Evolutionary conservation across 2,797 vertebrate species (phyloP), one percentile per base, ranked within the genome.

Genomic region (Alca torda): DNA sequence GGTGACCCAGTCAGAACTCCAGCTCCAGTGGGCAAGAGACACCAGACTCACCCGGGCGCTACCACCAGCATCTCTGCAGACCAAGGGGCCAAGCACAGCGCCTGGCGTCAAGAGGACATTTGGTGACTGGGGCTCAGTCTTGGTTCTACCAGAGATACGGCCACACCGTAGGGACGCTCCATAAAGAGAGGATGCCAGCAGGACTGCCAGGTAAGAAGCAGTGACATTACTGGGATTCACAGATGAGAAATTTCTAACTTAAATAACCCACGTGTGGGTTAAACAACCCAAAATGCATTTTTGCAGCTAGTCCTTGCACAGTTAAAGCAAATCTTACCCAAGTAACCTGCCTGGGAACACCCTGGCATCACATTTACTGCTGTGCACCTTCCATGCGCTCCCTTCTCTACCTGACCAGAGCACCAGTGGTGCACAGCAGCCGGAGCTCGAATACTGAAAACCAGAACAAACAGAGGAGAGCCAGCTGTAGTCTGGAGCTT

Each of bases 131-230:
- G 61, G 60, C 30, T 79, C 2, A 1, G 73, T 16, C 35, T 18
- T 45, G 75, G 45, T 8, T 75, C 61, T 50, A 28, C 2, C 2
- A 50, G 17, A 57, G 43, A 57, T 46, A 64, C 26, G 51, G 39
- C 11, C 56, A 28, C 15, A 5, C 8, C 0, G 4, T 0, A 60
- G 56, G 53, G 51, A 30, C 2, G 4, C 31, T 30, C 45, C 35
- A 3, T 14, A 43, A 28, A 13, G 46, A 92, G 67, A 16, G 0
- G 1, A 17, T 8, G 45, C 31, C 72, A 85, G 39, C 41, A 68
- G 76, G 72, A 45, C 68, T 39, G 51, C 35, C 46, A 76, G 30
- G 16, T 19, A 57, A 76, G 37, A 50, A 45, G 24, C 78, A 80
- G 33, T 9, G 43, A 61, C 37, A 6, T 17, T 21, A 51, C 50